Evolutionary conservation across 2,888 invertebrate genomes (phyloP), one percentile per base, ranked within the genome.

Genomic region (Dasysyrphus tricinctus): DNA sequence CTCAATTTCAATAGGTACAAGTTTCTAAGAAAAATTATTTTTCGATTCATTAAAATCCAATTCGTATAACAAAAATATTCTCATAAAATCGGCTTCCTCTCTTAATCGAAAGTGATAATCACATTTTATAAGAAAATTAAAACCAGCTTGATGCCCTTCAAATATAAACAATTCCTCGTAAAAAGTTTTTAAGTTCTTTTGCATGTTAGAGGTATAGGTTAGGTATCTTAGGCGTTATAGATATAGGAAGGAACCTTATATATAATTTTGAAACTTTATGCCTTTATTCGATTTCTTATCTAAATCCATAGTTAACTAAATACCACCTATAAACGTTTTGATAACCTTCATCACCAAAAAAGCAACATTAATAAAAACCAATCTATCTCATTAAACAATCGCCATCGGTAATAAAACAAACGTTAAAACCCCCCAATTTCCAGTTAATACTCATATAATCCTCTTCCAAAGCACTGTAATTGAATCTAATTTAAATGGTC

Each of bases 401-500:
- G 75, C 70, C 70, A 72, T 65, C 77, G n/a, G 54, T 49, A 72
- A 77, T 72, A 78, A 83, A 83, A 69, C 69, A 69, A 70, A 61
- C 63, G 56, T 69, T 61, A 37, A 63, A 69, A 78, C 44, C 67
- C 67, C 54, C 54, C 29, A 72, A 80, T 63, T 78, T 82, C 79
- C 56, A 74, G 73, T 67, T 67, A 82, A 78, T 49, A 44, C 61
- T n/a, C 9, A 24, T 49, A 47, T 59, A 75, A 59, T 81, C 85
- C 77, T 74, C 77, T 74, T 63, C 61, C 75, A 86, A 86, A 65
- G 34, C 37, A 49, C 42, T 72, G 82, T 79, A 86, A 82, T 86
- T 86, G 82, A 82, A 72, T 82, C 82, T 67, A 82, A 86, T 82
- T 82, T 75, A 86, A 82, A 79, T 86, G 72, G 81, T 74, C 85